These are phyloP conservation scores for Aphelinus atriplicis DNA, from an alignment of 1,140 invertebrate genomes.

Conservation along the genomic window DNA sequence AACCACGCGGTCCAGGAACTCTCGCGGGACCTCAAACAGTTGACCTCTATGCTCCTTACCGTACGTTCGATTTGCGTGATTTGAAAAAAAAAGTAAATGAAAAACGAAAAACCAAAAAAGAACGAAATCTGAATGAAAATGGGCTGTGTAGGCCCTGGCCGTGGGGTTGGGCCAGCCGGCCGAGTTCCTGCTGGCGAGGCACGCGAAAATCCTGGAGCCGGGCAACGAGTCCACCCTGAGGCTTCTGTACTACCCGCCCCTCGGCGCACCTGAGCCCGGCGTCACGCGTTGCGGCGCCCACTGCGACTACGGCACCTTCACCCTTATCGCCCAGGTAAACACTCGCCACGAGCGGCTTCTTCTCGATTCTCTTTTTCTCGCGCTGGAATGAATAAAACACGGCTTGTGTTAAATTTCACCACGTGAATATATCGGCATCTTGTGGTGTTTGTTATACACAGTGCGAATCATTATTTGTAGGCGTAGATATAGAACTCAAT, in stretches of 20 bases:
- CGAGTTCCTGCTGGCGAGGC: conserved; percentile 70
- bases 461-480: too few species aligned
- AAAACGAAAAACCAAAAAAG: conserved; percentile 24
- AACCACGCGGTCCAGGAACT: conserved; percentile 71
- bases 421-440: too few species aligned
- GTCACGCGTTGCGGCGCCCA: conserved; percentile 76
- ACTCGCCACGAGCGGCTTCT: too few species aligned
- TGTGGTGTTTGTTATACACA: too few species aligned
- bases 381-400: too few species aligned
- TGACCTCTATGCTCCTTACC: conserved; percentile 70
- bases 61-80: conserved; percentile 47
- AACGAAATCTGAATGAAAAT: not conserved
- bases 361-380: too few species aligned
- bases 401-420: too few species aligned
- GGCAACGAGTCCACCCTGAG: conserved; percentile 75
- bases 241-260: conserved; percentile 76
- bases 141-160: conserved; percentile 68
- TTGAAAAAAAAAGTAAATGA: conserved; percentile 25
- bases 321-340: conserved; percentile 73
- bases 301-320: conserved; percentile 80
- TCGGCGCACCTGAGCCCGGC: conserved; percentile 58
- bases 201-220: conserved; percentile 72
- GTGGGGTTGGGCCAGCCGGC: conserved; percentile 67
- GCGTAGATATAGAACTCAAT: too few species aligned
- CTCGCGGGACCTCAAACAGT: conserved; percentile 73